Base-by-base conservation (phyloP, 2,888 invertebrate genomes). In the Agelastica alni region DNA sequence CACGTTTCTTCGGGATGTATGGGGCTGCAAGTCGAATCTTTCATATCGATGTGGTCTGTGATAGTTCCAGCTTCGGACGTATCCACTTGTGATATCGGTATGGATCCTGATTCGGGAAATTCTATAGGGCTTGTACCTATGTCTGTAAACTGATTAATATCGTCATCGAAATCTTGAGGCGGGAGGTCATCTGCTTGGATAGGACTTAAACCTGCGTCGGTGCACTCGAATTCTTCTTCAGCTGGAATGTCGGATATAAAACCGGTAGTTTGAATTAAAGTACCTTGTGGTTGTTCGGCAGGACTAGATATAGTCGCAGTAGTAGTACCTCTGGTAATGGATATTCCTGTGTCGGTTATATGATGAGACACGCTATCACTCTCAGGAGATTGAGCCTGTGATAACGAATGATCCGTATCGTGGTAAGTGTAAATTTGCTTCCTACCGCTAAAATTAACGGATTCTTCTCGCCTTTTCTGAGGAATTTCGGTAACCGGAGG, bases 141-240 rank as follows among this genome's bases (percentile, higher is more conserved):
- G 60, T 81, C 79, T 9, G 77, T 76, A 61, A 71, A 79, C 20
- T 78, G 77, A 6, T 71, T 68, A 53, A 77, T 76, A 51, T 77
- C 75, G 44, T 76, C 69, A 22, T 74, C 71, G 7, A 72, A 61
- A 28, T 75, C 75, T 6, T 74, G 69, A 31, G 70, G 72, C 9
- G 72, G 72, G 9, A 75, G 62, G 61, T 81, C 81, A 63, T 81
- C 81, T 7, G 79, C 78, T 69, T 79, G 80, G 36, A 82, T 81
- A 2, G 82, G 81, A 67, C 81, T 81, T 43, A 82, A 66, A 3
- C 81, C 82, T 18, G 81, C 81, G 67, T 82, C 81, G 1, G 81
- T 81, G 22, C 80, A 68, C 68, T 82, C 81, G 39, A 75, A 75
- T 69, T 81, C 81, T 70, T 81, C 81, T 63, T 77, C 75, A 9